These are phyloP conservation scores for Porites rus DNA, from an alignment of 92 coral and sea anemone genomes.

Conservation along the genomic window DNA sequence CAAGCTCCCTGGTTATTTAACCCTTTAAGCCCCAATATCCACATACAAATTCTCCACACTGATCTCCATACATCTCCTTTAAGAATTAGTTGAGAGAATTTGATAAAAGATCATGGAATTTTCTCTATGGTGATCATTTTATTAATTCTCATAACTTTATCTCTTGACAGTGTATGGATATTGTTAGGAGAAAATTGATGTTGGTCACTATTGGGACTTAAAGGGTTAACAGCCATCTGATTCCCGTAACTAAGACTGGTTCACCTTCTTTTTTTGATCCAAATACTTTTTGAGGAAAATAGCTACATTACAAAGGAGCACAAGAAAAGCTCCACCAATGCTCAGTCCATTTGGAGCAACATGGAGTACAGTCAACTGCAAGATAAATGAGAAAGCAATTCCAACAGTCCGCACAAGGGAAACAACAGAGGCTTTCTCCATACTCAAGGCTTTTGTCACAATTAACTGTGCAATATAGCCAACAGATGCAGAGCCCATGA, in stretches of 20 bases:
- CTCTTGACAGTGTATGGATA: too few species aligned
- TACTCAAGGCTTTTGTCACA: conserved; percentile 46
- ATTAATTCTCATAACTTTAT: too few species aligned
- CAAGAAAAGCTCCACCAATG: conserved; percentile 65
- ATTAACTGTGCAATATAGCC: conserved; percentile 59
- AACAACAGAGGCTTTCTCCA: conserved; percentile 70
- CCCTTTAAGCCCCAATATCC: too few species aligned
- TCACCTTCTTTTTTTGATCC: not conserved
- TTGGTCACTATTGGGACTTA: too few species aligned
- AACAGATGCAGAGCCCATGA: conserved; percentile 15
- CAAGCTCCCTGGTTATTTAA: too few species aligned
- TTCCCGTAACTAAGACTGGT: not conserved
- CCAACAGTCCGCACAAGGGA: conserved; percentile 66
- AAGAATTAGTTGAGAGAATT: too few species aligned
- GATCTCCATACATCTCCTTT: too few species aligned
- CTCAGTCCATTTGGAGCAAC: conserved; percentile 48
- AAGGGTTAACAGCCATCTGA: too few species aligned
- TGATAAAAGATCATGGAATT: too few species aligned
- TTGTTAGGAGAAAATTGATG: too few species aligned
- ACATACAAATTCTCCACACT: too few species aligned
- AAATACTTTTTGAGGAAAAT: conserved; percentile 48
- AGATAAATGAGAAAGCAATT: conserved; percentile 66
- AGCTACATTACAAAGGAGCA: conserved; percentile 61
- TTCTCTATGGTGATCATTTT: too few species aligned
- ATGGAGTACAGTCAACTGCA: conserved; percentile 45